Evolutionary conservation across 2,888 invertebrate genomes (phyloP), one percentile per base, ranked within the genome.

Genomic region (Cataglyphis cursor): DNA sequence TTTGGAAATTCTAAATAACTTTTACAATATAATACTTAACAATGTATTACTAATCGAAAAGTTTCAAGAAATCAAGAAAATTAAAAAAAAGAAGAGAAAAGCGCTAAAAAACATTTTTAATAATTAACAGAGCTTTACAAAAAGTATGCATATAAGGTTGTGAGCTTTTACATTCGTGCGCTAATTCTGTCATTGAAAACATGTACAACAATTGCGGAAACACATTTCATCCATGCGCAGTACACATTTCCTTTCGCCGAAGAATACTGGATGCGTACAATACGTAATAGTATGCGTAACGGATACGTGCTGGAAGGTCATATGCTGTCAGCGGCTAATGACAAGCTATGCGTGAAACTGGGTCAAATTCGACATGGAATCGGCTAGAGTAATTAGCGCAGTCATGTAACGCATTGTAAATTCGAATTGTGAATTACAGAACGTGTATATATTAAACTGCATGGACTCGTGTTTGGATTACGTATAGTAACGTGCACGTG

Each of bases 151-250:
- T 59, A 0, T 8, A 41, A 38, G 24, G 24, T 18, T 59, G n/a
- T 4, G 0, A 1, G n/a, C 3, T 64, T 18, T 65, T 31, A 35
- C 8, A 12, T 12, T 1, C 35, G 38, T n/a, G 10, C 21, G 21
- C n/a, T 21, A 73, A 61, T 73, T 73, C 61, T 65, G 64, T 75
- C 51, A 51, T 6, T 28, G n/a, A 31, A 70, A 68, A 12, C 3
- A 54, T 73, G 65, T 84, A 78, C 81, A 64, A 87, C 81, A 84
- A 89, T 89, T 86, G 81, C 72, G 73, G 73, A 82, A 85, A 81
- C 84, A 85, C 83, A 72, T 86, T 86, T 73, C 75, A n/a, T 73
- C 38, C 31, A 66, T 80, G 70, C 78, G 73, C 57, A 48, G 62
- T 64, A 59, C 70, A 74, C 83, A 61, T 75, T 86, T 88, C 74